These are phyloP conservation scores for Acrocephalus scirpaceus DNA, from an alignment of 2,797 vertebrate species.

Conservation along the genomic window DNA sequence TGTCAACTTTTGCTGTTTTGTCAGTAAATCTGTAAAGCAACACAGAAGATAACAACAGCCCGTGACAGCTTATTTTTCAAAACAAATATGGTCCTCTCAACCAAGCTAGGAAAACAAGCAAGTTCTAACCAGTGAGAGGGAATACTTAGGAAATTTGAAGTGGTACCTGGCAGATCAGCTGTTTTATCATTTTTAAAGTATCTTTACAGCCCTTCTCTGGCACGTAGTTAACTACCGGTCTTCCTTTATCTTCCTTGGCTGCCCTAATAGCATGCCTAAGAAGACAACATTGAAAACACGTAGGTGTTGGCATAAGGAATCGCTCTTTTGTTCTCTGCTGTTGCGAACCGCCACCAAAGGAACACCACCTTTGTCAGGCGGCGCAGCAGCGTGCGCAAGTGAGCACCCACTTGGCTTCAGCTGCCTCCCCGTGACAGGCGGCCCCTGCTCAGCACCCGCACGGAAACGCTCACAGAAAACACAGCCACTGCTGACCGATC, in stretches of 20 bases:
- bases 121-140: background rate
- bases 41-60: background rate
- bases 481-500: background rate
- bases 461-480: background rate
- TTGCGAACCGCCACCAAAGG: background rate
- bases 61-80: background rate
- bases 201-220: background rate
- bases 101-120: background rate
- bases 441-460: background rate
- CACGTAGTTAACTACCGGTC: background rate
- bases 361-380: background rate
- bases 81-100: background rate
- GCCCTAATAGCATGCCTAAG: background rate
- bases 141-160: background rate
- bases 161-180: background rate
- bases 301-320: background rate
- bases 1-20: background rate
- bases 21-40: background rate
- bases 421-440: background rate
- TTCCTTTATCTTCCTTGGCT: background rate
- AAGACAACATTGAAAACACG: background rate
- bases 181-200: background rate
- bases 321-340: slow-evolving; percentile 41
- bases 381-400: background rate
- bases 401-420: background rate